Evolutionary conservation across 2,888 invertebrate species (phyloP).

Genomic region (Diarsia dahlii): DNA sequence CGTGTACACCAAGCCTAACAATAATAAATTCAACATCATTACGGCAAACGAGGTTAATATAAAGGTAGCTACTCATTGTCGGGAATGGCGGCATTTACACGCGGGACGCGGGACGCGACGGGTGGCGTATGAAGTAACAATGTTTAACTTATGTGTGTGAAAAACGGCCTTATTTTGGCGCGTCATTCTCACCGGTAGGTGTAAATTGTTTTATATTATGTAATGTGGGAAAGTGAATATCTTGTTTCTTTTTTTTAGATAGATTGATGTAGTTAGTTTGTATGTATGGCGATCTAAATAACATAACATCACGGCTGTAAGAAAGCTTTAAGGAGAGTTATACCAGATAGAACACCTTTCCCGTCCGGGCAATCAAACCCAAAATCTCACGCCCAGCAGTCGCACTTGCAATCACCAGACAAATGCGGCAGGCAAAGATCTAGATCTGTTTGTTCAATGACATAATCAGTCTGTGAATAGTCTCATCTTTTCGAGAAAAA

Average conservation of each 20-base stretch:
- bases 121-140: slow-evolving; percentile 56
- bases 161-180: slow-evolving; percentile 57
- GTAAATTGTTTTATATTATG: slow-evolving; percentile 54
- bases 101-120: slow-evolving; percentile 40
- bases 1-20: slow-evolving; percentile 60
- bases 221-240: slow-evolving; percentile 23
- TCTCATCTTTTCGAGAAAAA: neutral
- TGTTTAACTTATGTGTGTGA: slow-evolving; percentile 61
- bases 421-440: neutral
- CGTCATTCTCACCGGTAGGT: slow-evolving; percentile 38
- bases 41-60: slow-evolving; percentile 77
- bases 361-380: neutral
- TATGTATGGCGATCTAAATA: neutral
- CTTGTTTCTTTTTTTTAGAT: slow-evolving; percentile 5
- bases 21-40: slow-evolving; percentile 77
- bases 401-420: too few species aligned
- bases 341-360: neutral
- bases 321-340: neutral
- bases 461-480: neutral
- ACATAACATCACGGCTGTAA: neutral
- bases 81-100: slow-evolving; percentile 73
- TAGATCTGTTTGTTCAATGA: neutral
- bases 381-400: neutral
- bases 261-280: neutral
- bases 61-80: slow-evolving; percentile 75